Evolutionary conservation across 2,888 invertebrate genomes (phyloP).

Genomic region (Pheosia gnoma): DNA sequence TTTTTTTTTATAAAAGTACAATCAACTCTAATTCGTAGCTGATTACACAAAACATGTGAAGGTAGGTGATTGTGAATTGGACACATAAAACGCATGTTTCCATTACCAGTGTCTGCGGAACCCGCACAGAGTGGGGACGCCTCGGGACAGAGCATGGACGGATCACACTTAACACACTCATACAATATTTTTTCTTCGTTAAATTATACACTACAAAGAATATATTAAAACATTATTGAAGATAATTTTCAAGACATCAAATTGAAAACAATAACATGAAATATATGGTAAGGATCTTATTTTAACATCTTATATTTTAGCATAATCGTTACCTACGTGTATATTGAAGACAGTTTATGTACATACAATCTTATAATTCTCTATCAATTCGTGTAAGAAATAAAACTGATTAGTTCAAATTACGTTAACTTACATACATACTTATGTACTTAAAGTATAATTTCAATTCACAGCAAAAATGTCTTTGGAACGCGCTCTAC

Average conservation of each 20-base stretch:
- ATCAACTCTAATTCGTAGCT: too few relatives aligned
- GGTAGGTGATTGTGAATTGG: too few relatives aligned
- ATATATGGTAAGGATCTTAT: background rate
- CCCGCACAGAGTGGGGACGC: conserved; percentile 12
- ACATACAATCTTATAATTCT: background rate
- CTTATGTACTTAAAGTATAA: too few relatives aligned
- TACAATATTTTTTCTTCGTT: conserved; percentile 9
- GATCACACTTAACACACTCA: conserved; percentile 60
- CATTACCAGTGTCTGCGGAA: too few relatives aligned
- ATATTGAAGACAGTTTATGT: background rate
- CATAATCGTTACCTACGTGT: background rate
- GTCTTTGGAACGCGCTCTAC: too few relatives aligned
- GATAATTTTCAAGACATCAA: background rate
- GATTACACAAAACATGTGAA: too few relatives aligned
- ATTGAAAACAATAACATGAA: background rate
- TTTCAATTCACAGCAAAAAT: background rate
- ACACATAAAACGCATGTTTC: too few relatives aligned
- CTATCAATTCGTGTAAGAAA: background rate
- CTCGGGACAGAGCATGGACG: conserved; percentile 61
- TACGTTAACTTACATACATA: too few relatives aligned
- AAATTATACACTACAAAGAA: background rate
- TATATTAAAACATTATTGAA: background rate
- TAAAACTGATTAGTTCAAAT: too few relatives aligned
- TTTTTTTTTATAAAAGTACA: too few relatives aligned
- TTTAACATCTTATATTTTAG: background rate